These are phyloP conservation scores for Amphiura filiformis DNA, from an alignment of 35 echinoderm and acorn worm genomes.

Conservation along the genomic window DNA sequence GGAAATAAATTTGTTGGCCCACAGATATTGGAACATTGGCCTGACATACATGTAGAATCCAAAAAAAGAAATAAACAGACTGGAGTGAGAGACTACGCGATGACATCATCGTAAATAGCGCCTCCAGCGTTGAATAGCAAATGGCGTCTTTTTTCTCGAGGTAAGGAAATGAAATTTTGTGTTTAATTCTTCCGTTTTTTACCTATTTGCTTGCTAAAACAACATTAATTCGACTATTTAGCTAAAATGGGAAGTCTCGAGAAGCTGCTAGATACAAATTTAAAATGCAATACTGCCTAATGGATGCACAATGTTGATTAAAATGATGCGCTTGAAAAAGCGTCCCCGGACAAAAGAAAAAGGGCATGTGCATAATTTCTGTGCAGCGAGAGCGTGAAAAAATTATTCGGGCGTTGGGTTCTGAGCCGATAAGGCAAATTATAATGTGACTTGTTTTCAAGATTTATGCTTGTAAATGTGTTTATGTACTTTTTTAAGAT, in stretches of 20 bases:
- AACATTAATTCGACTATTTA: background rate
- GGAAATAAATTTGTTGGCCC: background rate
- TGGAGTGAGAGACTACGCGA: background rate
- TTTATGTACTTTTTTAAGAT: no score
- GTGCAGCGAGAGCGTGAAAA: no score
- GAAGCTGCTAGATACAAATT: background rate
- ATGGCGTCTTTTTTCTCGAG: slow-evolving; percentile 10
- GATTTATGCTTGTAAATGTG: no score
- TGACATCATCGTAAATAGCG: background rate
- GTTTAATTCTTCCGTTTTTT: background rate
- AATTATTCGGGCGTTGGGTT: no score
- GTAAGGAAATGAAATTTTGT: background rate
- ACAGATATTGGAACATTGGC: background rate
- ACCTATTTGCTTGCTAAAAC: background rate
- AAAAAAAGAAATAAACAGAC: background rate
- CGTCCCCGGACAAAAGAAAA: background rate
- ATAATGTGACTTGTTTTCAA: no score
- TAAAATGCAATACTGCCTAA: background rate
- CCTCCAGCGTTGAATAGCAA: background rate
- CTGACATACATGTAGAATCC: background rate
- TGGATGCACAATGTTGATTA: background rate
- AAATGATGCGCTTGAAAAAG: background rate
- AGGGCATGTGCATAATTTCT: no score
- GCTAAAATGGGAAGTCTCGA: background rate
- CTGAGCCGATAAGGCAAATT: no score